Evolutionary conservation across 1,140 invertebrate species (phyloP), one percentile per base, ranked within the genome.

Genomic region (Diorhabda elongata): DNA sequence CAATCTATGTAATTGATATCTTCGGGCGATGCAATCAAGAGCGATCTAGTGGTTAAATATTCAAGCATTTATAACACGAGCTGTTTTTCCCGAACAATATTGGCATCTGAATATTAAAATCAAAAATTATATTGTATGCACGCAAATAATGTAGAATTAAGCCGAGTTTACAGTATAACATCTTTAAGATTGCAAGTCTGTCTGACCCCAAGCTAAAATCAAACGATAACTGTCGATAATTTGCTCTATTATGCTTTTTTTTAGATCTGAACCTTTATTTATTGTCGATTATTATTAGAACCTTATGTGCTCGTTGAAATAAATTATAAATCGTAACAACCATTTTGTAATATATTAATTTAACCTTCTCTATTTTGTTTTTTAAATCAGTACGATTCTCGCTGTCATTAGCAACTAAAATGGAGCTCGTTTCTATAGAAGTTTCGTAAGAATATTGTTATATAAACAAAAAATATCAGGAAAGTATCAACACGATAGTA

Each of bases 1-100:
- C 77, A 74, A 79, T 80, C 78, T 79, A 78, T 78, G 78, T 80
- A 80, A 79, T 80, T 80, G 79, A 80, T 79, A 80, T 79, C 79
- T 79, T 71, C 68, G 65, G 79, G 79, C 79, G 71, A 69, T 75
- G 77, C 75, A 80, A 80, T 80, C 79, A 77, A 73, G 73, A 76
- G 68, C 73, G 69, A 77, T 78, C 75, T 78, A 77, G 76, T 76
- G 72, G 76, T 77, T 75, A 77, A 78, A 77, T 78, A 77, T 78
- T 77, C 75, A 77, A 74, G 74, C 74, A 73, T 71, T 73, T 74
- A 74, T 64, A 73, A 71, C 72, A 71, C 69, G 72, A 73, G 69
- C 70, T 64, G 69, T 69, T 26, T 74, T 74, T 75, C 74, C 69
- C 68, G 77, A 73, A 78, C 79, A 77, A 78, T 80, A 80, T 78